Base-by-base conservation (phyloP, 2,113 vertebrate genomes). In the Arizona elegans region DNA sequence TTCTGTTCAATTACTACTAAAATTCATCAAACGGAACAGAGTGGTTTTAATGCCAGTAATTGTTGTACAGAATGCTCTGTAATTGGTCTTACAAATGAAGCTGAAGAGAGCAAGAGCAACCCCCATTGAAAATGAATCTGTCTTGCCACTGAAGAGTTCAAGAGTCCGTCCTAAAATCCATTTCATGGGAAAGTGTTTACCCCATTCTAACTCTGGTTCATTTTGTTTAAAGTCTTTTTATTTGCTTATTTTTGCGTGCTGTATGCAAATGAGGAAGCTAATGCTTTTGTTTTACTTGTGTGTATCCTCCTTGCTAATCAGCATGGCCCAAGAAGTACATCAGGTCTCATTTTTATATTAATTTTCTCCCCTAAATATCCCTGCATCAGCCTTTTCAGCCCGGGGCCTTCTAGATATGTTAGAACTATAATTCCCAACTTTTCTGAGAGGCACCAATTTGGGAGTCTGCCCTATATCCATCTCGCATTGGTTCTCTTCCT, bases 21-120 rank as follows among this genome's bases (percentile, higher is more conserved):
- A 98, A 98, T 97, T 97, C 97, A 97, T 98, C 97, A 98, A 96
- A 98, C 55, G 97, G 98, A 98, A 98, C 97, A 95, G 95, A 98
- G 97, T 95, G 96, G 97, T 96, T 98, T 98, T 97, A 97, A 97
- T 89, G 95, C 94, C 65, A 0, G 94, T 98, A 98, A 98, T 98
- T 98, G 97, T 98, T 97, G 96, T 97, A 97, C 97, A 97, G 97
- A 98, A 97, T 91, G 95, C 95, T 98, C 97, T 94, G 92, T 98
- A 98, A 98, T 97, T 98, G 97, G 97, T 97, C 98, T 98, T 97
- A 97, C 97, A 97, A 97, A 97, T 98, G 98, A 97, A 98, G 97
- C 97, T 94, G 96, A 96, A 97, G 96, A 96, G 96, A 96, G 96
- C 94, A 96, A 96, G 97, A 97, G 97, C 96, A 97, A 96, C 96